phyloP scores from a whole-genome alignment of 2,888 invertebrate genomes.

The Noctua janthina region DNA sequence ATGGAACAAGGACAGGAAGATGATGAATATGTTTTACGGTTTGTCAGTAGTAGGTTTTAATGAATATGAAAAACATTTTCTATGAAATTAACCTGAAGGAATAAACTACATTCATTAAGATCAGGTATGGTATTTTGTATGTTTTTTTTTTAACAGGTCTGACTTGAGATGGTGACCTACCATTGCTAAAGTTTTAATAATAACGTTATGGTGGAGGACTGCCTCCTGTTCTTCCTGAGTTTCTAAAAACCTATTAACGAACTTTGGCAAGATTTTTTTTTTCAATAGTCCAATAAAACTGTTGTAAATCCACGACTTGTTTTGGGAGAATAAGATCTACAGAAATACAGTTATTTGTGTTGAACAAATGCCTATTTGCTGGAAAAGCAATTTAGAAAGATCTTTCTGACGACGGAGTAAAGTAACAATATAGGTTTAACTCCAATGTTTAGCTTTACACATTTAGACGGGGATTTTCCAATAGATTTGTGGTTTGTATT shows the following conservation, averaged over 20 bases:
- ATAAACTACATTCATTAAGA: not conserved
- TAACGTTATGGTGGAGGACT: not conserved
- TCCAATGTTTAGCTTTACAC: constrained; percentile 8
- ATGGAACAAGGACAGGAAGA: not conserved
- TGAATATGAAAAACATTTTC: not conserved
- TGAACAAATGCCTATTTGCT: constrained; percentile 30
- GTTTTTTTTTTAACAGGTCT: not conserved
- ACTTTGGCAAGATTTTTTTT: not conserved
- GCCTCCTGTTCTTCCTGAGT: too few relatives aligned
- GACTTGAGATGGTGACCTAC: not conserved
- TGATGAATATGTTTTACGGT: not conserved
- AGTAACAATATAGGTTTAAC: not conserved
- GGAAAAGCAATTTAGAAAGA: constrained; percentile 35
- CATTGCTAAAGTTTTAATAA: too few relatives aligned
- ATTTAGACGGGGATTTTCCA: constrained; percentile 11
- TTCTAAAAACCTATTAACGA: too few relatives aligned
- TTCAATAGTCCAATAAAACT: not conserved
- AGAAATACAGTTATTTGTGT: constrained; percentile 5
- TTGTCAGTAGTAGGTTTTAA: not conserved
- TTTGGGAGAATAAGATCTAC: not conserved
- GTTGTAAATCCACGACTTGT: not conserved
- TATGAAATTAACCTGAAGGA: not conserved
- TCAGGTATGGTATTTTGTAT: too few relatives aligned
- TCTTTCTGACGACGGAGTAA: not conserved
- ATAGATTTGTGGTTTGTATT: not conserved